phyloP scores from a whole-genome alignment of 1,140 invertebrate genomes.

The Stenopsyche tienmushanensis region DNA sequence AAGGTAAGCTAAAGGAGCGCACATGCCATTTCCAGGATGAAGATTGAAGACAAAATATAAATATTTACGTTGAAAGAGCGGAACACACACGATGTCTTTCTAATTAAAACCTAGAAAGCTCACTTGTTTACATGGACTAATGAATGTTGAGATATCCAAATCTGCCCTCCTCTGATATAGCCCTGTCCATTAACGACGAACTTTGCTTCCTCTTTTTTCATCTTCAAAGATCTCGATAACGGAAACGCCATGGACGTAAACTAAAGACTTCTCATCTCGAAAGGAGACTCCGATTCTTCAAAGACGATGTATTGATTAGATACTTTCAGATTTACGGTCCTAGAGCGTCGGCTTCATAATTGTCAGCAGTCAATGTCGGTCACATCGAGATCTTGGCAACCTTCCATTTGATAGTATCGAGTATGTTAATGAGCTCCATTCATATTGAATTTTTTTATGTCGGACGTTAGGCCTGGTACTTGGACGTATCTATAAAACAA shows the following conservation, averaged over 20 bases:
- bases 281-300: too few relatives aligned
- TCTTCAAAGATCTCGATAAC: too few relatives aligned
- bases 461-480: neutral
- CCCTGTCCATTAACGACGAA: neutral
- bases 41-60: conserved; percentile 35
- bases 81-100: conserved; percentile 33
- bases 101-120: conserved; percentile 30
- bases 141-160: conserved; percentile 11
- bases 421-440: conserved; percentile 17
- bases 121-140: conserved; percentile 26
- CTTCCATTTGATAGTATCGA: conserved; percentile 11
- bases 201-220: too few relatives aligned
- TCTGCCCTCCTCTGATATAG: neutral
- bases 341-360: conserved; percentile 9
- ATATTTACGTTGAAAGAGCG: conserved; percentile 25
- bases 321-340: conserved; percentile 9
- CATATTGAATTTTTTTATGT: conserved; percentile 9
- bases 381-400: conserved; percentile 5
- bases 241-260: too few relatives aligned
- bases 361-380: conserved; percentile 1
- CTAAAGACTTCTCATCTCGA: too few relatives aligned
- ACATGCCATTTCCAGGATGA: conserved; percentile 5
- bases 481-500: too few relatives aligned
- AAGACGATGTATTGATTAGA: too few relatives aligned
- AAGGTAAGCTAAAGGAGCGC: neutral